Conservation (phyloP, 2,888 invertebrate species). For the Orthosia gracilis region DNA sequence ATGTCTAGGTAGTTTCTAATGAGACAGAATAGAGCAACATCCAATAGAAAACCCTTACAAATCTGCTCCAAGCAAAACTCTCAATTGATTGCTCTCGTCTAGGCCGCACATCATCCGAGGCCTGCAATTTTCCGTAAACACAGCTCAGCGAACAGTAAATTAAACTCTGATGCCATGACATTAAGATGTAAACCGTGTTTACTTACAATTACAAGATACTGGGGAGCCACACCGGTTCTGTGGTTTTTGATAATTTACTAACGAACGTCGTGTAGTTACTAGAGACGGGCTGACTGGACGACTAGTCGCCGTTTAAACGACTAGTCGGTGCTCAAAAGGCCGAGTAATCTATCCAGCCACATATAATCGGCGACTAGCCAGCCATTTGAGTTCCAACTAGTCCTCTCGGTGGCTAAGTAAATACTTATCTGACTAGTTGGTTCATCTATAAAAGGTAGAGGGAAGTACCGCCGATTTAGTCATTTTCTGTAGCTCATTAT, state of each 20-base stretch:
- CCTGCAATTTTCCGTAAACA: conserved; percentile 80
- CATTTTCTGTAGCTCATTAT: no score
- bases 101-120: conserved; percentile 50
- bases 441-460: no score
- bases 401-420: no score
- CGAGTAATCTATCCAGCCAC: no score
- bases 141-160: conserved; percentile 79
- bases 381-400: no score
- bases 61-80: conserved; percentile 1
- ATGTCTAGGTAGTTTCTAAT: background rate
- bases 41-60: background rate
- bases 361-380: no score
- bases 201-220: conserved; percentile 66
- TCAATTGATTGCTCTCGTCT: conserved; percentile 42
- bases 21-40: background rate
- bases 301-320: no score
- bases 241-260: conserved; percentile 71
- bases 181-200: conserved; percentile 79
- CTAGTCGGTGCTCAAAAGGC: no score
- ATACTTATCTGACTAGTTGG: no score
- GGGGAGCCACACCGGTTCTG: conserved; percentile 64
- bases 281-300: no score
- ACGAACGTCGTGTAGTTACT: conserved; percentile 43
- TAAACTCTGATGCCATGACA: conserved; percentile 84
- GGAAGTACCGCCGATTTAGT: no score